Percentiles rank a stretch among this genome's conserved stretches.
Evolutionary conservation across 2,888 invertebrate species (phyloP).

Genomic region (Conomelus anceps): DNA sequence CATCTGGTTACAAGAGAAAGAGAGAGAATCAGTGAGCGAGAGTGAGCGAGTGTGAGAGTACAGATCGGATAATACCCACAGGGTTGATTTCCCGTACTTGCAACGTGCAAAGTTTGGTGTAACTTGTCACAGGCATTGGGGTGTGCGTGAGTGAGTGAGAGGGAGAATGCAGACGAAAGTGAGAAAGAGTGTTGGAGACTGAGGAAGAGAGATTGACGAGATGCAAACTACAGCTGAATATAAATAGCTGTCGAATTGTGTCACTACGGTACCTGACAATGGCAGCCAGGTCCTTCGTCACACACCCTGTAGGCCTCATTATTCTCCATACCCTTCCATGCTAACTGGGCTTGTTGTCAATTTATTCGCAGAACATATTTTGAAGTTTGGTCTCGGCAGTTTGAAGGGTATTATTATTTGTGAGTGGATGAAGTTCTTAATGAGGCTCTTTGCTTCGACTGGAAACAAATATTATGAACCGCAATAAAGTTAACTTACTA

Average conservation of each 20-base stretch:
- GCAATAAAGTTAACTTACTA: background rate
- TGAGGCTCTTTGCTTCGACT: background rate
- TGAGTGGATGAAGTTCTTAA: background rate
- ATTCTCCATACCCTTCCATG: background rate
- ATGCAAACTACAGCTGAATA: background rate
- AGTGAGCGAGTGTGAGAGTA: background rate
- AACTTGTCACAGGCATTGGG: background rate
- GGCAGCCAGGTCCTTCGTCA: background rate
- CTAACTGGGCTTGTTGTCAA: background rate
- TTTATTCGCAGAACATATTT: background rate
- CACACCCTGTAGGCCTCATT: background rate
- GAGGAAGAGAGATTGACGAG: background rate
- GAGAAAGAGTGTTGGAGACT: background rate
- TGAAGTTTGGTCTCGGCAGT: background rate
- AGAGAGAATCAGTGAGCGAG: background rate
- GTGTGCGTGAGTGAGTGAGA: background rate
- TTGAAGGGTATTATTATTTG: no score
- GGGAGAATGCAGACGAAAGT: background rate
- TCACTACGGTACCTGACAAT: background rate
- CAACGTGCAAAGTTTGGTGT: background rate
- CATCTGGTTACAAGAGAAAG: background rate
- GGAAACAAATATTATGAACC: background rate
- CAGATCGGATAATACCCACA: background rate
- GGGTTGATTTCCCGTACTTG: background rate
- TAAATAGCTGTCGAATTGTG: background rate